Conservation (phyloP, 2,113 vertebrate species). For the Oreochromis tanganicae region DNA sequence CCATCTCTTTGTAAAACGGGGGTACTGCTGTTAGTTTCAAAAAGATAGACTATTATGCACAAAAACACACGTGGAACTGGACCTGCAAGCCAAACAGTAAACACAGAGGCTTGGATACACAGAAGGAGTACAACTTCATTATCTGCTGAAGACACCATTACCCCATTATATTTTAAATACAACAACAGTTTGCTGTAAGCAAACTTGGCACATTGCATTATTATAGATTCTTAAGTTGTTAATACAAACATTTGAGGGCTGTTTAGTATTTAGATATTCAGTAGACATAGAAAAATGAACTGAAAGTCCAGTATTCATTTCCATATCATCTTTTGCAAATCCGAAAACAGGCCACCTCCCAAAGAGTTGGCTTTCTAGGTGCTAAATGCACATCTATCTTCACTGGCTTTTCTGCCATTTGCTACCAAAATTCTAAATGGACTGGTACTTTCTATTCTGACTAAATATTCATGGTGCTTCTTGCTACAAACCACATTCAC, state of each 20-base stretch:
- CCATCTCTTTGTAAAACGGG: neutral
- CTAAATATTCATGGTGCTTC: neutral
- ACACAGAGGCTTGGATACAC: neutral
- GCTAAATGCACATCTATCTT: neutral
- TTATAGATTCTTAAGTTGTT: neutral
- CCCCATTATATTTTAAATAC: neutral
- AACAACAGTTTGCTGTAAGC: neutral
- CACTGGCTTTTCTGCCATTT: neutral
- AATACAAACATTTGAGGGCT: neutral
- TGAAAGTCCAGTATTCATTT: neutral
- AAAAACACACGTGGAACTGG: neutral
- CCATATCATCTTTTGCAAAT: neutral
- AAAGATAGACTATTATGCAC: neutral
- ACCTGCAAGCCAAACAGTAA: neutral
- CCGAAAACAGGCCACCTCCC: neutral
- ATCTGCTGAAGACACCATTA: neutral
- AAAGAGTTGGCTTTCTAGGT: neutral
- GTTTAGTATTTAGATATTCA: neutral
- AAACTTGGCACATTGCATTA: accelerated
- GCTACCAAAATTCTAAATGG: neutral
- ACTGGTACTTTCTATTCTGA: neutral
- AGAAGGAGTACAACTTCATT: neutral
- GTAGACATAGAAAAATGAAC: neutral
- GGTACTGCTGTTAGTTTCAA: neutral
- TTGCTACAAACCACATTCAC: neutral